A percentile compares a stretch with the other conserved stretches of the same genome.
Conservation (phyloP, 2,797 vertebrate genomes). For the Spinus olivaceus region DNA sequence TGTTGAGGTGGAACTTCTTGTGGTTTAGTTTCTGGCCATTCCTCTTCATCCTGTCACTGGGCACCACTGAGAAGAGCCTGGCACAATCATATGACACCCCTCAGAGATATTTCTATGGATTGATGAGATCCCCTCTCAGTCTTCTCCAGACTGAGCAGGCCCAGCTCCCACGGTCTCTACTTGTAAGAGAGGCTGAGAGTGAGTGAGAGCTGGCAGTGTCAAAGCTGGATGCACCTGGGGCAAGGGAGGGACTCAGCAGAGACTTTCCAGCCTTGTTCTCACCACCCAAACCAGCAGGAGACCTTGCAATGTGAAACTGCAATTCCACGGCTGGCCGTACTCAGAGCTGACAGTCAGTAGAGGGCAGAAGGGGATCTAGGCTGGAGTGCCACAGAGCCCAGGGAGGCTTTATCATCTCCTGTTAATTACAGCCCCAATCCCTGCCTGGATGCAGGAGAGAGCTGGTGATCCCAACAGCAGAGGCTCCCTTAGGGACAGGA, state of each 20-base stretch:
- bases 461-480: neutral
- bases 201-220: neutral
- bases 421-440: neutral
- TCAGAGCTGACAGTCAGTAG: neutral
- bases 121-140: neutral
- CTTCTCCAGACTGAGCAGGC: neutral
- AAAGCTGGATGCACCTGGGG: neutral
- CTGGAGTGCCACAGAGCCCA: neutral
- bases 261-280: neutral
- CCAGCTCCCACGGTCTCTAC: neutral
- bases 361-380: constrained; percentile 29
- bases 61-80: neutral
- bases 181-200: neutral
- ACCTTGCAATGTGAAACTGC: neutral
- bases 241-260: neutral
- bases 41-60: neutral
- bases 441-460: neutral
- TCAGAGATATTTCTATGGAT: neutral
- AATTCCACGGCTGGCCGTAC: accelerated
- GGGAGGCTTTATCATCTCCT: neutral
- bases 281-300: neutral
- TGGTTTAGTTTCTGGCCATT: neutral
- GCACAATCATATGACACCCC: neutral
- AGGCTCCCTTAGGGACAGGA: neutral
- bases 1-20: neutral